phyloP scores from a whole-genome alignment of 2,113 vertebrate genomes.

The Delphinapterus leucas region DNA sequence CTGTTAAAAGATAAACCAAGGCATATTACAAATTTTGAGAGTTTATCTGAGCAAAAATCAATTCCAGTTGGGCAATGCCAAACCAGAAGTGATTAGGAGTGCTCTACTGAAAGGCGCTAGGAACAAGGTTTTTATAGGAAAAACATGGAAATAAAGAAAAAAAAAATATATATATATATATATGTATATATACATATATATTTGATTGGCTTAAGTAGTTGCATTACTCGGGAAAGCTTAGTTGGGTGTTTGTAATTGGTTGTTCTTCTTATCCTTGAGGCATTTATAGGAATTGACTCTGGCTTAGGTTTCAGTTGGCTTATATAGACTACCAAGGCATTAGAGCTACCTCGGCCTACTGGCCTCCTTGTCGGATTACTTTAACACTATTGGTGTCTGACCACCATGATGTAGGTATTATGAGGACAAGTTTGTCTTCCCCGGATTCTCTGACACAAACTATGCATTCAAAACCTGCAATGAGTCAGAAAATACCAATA shows the following conservation, averaged over 20 bases:
- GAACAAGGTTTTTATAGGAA: background rate
- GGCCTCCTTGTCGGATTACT: background rate
- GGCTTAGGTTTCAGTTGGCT: background rate
- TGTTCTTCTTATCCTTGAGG: background rate
- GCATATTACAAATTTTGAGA: background rate
- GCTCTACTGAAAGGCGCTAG: background rate
- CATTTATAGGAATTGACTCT: background rate
- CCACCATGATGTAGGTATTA: background rate
- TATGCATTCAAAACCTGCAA: background rate
- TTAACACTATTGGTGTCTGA: background rate
- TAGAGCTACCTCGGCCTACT: background rate
- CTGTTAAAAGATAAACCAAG: background rate
- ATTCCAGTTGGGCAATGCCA: background rate
- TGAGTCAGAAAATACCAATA: background rate
- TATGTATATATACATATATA: too few relatives aligned
- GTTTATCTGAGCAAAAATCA: background rate
- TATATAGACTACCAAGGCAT: background rate
- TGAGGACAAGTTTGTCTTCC: background rate
- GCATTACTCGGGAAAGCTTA: background rate
- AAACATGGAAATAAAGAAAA: background rate
- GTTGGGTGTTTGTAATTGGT: background rate
- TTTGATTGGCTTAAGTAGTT: background rate
- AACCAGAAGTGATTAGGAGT: background rate
- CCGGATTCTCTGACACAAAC: background rate
- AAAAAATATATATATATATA: background rate